Base-by-base conservation (phyloP, 2,113 vertebrate species). In the Electrona antarctica region DNA sequence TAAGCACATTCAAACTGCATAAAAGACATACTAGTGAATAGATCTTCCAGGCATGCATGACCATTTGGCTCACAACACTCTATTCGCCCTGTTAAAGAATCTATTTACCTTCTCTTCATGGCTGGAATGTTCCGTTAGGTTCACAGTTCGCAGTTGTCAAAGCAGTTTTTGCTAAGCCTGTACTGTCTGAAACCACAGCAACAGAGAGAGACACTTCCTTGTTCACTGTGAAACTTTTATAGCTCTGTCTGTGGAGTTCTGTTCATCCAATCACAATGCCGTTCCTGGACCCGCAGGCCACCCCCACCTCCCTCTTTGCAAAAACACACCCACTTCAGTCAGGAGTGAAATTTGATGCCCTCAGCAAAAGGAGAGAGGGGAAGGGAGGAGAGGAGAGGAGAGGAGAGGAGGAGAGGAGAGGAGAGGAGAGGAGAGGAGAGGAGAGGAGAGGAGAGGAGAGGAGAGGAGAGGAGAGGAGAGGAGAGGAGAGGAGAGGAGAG, bases 71-170 rank as follows among this genome's bases (percentile, higher is more conserved):
- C 7, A 60, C 41, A 66, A 6, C 58, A 15, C 56, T 10, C 52
- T 12, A 0, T 57, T 48, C 46, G 14, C 15, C 68, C 65, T 66
- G 56, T 52, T 4, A 69, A 67, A 60, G 2, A 6, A 10, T 9
- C 4, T 0, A 2, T n/a, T 93, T 93, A 94, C 93, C 93, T 93
- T 74, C 33, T 92, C 87, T 93, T 93, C 93, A 94, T 94, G 81
- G 70, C 67, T 83, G 69, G 72, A 4, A 6, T 60, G 7, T 79
- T 77, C 80, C 79, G 83, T 84, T 82, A 83, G 65, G 33, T 21
- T 28, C 68, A 75, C 51, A 73, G 72, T 74, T 60, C 63, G 55
- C 4, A 49, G 64, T 4, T 61, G 73, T 71, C 77, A 62, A 58
- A 69, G 51, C 7, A 3, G 60, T 67, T 79, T 69, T 68, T 74